phyloP scores from a whole-genome alignment of 2,797 vertebrate genomes.

The Tangara arthus region DNA sequence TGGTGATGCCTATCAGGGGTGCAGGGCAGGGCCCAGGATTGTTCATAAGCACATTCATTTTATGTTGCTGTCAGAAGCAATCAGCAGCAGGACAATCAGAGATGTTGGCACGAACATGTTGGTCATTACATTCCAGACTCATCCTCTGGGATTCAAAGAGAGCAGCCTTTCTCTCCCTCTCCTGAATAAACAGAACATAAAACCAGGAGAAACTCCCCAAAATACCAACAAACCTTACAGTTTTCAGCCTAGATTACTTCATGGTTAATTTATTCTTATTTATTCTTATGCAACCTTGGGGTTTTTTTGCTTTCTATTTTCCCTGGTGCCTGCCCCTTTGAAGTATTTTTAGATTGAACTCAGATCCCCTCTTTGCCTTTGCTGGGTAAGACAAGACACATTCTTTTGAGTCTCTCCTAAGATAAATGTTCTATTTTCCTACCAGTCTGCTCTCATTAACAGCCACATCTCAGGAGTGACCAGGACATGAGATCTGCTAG shows the following conservation, averaged over 20 bases:
- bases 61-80: background rate
- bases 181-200: background rate
- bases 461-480: background rate
- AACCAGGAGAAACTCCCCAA: background rate
- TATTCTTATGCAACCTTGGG: slow-evolving; percentile 45
- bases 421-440: background rate
- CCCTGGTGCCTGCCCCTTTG: slow-evolving; percentile 52
- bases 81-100: background rate
- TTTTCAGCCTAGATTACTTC: slow-evolving; percentile 37
- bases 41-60: background rate
- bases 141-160: background rate
- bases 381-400: background rate
- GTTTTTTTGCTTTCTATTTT: slow-evolving; percentile 32
- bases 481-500: background rate
- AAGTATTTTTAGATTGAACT: slow-evolving; percentile 64
- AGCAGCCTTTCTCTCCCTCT: background rate
- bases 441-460: background rate
- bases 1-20: background rate
- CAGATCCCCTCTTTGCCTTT: slow-evolving; percentile 30
- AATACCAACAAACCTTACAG: slow-evolving; percentile 8
- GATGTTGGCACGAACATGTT: background rate
- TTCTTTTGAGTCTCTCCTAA: background rate
- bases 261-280: slow-evolving; percentile 58
- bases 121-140: background rate
- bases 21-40: background rate